phyloP scores from a whole-genome alignment of 2,797 vertebrate species.

The Pangasius larnaudii region DNA sequence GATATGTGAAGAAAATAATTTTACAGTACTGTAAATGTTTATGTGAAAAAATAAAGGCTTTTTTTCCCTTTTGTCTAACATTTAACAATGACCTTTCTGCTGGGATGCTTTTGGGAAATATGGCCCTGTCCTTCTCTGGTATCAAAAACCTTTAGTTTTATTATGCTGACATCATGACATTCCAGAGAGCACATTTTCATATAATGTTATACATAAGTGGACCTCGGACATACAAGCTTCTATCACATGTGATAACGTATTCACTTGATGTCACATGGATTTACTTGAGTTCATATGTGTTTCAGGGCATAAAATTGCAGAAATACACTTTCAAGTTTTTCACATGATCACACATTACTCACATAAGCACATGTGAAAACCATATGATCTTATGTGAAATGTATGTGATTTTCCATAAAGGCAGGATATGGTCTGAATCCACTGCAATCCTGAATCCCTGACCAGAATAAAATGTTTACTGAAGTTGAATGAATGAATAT shows the following conservation, averaged over 20 bases:
- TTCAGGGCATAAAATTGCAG: neutral
- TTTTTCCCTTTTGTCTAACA: neutral
- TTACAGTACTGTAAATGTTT: neutral
- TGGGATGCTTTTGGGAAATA: neutral
- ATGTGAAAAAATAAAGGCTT: neutral
- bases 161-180: neutral
- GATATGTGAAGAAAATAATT: neutral
- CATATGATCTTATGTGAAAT: neutral
- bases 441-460: neutral
- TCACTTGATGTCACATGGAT: neutral
- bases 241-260: neutral
- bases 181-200: neutral
- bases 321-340: neutral
- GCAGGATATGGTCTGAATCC: neutral
- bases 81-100: neutral
- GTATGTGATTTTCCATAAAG: neutral
- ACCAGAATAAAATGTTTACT: neutral
- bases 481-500: neutral
- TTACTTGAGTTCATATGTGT: neutral
- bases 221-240: neutral
- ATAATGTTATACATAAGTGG: neutral
- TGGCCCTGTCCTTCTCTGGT: neutral
- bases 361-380: neutral
- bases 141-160: neutral
- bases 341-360: neutral